Conservation (phyloP, 53 echinoderm and acorn worm species). For the Astropecten irregularis region DNA sequence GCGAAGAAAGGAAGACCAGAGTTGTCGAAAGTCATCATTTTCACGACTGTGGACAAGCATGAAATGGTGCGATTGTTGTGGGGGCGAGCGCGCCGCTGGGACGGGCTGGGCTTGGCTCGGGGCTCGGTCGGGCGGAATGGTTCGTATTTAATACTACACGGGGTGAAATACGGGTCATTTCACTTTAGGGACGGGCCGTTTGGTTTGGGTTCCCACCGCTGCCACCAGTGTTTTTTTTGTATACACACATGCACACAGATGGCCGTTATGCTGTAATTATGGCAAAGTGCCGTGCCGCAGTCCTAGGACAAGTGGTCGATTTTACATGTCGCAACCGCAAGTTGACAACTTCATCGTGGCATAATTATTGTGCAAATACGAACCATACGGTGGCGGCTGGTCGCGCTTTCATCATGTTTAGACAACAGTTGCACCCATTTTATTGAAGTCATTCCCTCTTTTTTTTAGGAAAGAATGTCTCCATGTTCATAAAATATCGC, state of each 20-base stretch:
- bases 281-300: background rate
- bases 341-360: background rate
- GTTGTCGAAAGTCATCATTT: background rate
- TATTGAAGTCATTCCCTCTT: too few species aligned
- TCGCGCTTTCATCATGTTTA: too few species aligned
- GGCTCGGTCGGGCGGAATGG: background rate
- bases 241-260: too few species aligned
- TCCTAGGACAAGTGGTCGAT: background rate
- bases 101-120: background rate
- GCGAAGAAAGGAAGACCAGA: background rate
- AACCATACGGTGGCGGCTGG: background rate
- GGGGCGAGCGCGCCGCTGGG: conserved; percentile 1
- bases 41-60: background rate
- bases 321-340: background rate
- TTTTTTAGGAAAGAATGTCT: too few species aligned
- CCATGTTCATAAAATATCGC: too few species aligned
- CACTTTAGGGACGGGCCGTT: too few species aligned
- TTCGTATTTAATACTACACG: background rate
- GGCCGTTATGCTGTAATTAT: background rate
- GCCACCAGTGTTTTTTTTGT: too few species aligned
- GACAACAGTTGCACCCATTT: too few species aligned
- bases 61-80: conserved; percentile 14
- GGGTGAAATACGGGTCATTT: conserved; percentile 49
- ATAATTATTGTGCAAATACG: background rate
- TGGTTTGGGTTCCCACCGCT: too few species aligned